These are phyloP conservation scores for Merluccius polli DNA, from an alignment of 2,797 vertebrate genomes.

Conservation along the genomic window DNA sequence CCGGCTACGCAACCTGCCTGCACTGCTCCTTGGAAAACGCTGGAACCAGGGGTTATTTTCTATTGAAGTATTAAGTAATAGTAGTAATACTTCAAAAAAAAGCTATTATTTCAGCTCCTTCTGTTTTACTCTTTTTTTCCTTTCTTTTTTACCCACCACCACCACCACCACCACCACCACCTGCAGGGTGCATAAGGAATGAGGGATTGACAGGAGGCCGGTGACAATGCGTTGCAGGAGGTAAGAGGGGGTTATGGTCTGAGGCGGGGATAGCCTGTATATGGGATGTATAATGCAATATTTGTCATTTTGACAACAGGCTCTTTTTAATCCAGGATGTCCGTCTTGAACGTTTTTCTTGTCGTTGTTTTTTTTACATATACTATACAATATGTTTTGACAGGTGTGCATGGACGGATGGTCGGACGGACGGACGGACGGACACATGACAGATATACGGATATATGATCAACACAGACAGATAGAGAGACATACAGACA, in stretches of 20 bases:
- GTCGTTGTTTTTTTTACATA: not conserved
- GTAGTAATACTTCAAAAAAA: slow-evolving; percentile 99
- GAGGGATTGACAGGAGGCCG: slow-evolving; percentile 42
- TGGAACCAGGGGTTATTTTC: slow-evolving; percentile 99
- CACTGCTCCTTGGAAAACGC: slow-evolving; percentile 92
- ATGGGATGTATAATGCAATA: not conserved
- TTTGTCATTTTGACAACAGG: slow-evolving; percentile 1
- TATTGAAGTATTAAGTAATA: slow-evolving; percentile 99
- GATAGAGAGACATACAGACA: not conserved
- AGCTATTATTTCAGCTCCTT: slow-evolving; percentile 85
- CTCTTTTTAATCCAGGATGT: not conserved
- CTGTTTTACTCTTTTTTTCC: slow-evolving; percentile 6
- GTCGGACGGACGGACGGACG: not conserved
- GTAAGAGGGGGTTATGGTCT: not conserved
- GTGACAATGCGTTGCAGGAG: slow-evolving; percentile 27
- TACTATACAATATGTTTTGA: not conserved
- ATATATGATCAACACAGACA: too few relatives aligned
- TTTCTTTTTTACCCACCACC: not conserved
- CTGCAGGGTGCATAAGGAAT: slow-evolving; percentile 33
- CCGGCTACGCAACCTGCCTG: slow-evolving; percentile 68
- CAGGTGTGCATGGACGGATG: not conserved
- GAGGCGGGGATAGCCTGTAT: not conserved
- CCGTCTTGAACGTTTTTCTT: not conserved
- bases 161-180: slow-evolving; percentile 13
- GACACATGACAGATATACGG: not conserved